Percentiles rank a stretch among this genome's conserved stretches.
These are phyloP conservation scores for Cephus sareptanus DNA, from an alignment of 2,888 invertebrate species.

Conservation along the genomic window DNA sequence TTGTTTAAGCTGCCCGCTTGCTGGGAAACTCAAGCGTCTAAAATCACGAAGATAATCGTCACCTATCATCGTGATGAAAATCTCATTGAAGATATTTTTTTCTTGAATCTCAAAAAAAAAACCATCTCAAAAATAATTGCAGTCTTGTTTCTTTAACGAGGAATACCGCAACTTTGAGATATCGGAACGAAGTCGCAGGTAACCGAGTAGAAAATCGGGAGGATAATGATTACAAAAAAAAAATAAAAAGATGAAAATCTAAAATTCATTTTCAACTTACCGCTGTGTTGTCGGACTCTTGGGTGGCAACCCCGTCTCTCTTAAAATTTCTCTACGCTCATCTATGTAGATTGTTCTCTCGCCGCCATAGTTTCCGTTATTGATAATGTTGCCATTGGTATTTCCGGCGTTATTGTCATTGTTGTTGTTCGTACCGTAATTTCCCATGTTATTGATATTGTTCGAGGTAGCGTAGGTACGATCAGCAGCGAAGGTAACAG, in stretches of 20 bases:
- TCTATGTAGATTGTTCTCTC: slow-evolving; percentile 61
- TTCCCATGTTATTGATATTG: slow-evolving; percentile 42
- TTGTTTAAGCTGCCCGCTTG: slow-evolving; percentile 62
- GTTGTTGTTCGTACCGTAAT: slow-evolving; percentile 33
- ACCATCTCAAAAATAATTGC: background rate
- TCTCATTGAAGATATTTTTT: background rate
- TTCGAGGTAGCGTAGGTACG: slow-evolving; percentile 41
- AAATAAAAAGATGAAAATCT: no score
- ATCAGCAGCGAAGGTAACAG: slow-evolving; percentile 66
- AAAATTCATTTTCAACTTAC: slow-evolving; percentile 60
- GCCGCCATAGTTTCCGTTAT: slow-evolving; percentile 45
- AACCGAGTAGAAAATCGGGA: background rate
- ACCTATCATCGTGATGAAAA: background rate
- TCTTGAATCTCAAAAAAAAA: background rate
- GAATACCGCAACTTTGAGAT: slow-evolving; percentile 5
- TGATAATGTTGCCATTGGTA: slow-evolving; percentile 44
- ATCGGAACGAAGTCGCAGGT: slow-evolving; percentile 11
- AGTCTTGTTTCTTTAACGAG: background rate
- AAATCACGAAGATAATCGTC: slow-evolving; percentile 49
- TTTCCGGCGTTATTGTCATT: slow-evolving; percentile 35
- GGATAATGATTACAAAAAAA: background rate
- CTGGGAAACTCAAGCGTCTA: slow-evolving; percentile 67
- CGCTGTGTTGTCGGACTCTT: slow-evolving; percentile 83
- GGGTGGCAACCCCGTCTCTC: slow-evolving; percentile 75
- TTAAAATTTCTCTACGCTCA: slow-evolving; percentile 56